phyloP scores from a whole-genome alignment of 2,113 vertebrate genomes.

The Leptodactylus fuscus region DNA sequence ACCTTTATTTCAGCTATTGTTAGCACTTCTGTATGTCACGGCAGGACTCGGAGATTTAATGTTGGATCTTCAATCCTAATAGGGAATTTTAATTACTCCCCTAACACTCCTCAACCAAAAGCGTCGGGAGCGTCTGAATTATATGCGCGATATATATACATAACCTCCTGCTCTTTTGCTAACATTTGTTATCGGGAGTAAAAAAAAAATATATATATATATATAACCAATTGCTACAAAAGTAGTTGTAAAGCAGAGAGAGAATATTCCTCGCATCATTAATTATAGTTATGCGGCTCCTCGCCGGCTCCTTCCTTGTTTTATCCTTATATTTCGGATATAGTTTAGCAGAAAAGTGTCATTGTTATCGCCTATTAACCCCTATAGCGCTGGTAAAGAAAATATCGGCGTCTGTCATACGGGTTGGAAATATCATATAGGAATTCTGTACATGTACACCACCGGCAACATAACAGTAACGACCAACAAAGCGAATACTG shows the following conservation, averaged over 20 bases:
- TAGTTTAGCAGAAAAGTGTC: not conserved
- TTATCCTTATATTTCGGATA: not conserved
- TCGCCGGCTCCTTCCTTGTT: not conserved
- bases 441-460: too few relatives aligned
- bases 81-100: constrained; percentile 71
- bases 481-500: too few relatives aligned
- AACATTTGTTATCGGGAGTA: constrained; percentile 59
- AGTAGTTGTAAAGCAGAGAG: constrained; percentile 19
- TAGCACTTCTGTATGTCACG: constrained; percentile 87
- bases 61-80: constrained; percentile 62
- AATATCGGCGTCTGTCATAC: not conserved
- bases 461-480: too few relatives aligned
- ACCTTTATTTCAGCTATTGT: constrained; percentile 93
- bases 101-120: constrained; percentile 63
- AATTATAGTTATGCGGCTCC: constrained; percentile 19
- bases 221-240: not conserved
- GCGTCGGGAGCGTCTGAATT: constrained; percentile 66
- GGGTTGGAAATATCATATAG: not conserved
- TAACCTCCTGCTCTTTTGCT: constrained; percentile 68
- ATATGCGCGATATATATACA: constrained; percentile 54
- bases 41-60: constrained; percentile 74
- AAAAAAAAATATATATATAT: not conserved
- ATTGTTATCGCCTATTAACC: not conserved
- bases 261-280: constrained; percentile 26
- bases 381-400: not conserved